Evolutionary conservation across 1,140 invertebrate genomes (phyloP).

Genomic region (Cydia strobilella): DNA sequence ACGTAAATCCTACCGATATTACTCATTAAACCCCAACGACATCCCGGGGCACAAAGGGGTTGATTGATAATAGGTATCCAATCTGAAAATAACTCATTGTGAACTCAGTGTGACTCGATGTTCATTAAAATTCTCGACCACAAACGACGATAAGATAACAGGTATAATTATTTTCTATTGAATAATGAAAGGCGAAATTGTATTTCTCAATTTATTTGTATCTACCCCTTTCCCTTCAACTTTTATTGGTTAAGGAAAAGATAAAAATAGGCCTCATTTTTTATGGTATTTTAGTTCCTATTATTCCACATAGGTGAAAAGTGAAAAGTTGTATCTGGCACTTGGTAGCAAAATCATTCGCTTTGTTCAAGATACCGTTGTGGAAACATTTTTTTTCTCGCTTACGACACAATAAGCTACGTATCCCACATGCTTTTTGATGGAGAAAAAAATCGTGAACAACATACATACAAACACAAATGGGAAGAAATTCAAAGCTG

Average conservation of each 20-base stretch:
- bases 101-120: not conserved
- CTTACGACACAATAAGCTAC: too few species aligned
- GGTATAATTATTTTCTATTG: not conserved
- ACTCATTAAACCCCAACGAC: not conserved
- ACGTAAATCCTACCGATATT: slow-evolving; percentile 3
- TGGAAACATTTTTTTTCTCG: too few species aligned
- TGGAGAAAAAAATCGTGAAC: too few species aligned
- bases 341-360: too few species aligned
- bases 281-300: too few species aligned
- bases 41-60: not conserved
- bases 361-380: too few species aligned
- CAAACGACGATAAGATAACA: not conserved
- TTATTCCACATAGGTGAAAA: too few species aligned
- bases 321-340: too few species aligned
- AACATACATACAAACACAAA: too few species aligned
- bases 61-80: slow-evolving; percentile 9
- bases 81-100: slow-evolving; percentile 1
- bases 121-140: slow-evolving; percentile 2
- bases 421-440: too few species aligned
- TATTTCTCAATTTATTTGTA: not conserved
- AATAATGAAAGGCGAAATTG: slow-evolving; percentile 1
- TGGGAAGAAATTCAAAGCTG: too few species aligned
- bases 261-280: not conserved
- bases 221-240: not conserved
- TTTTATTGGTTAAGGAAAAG: not conserved